phyloP scores from a whole-genome alignment of 2,797 vertebrate genomes.

The Pseudochirops cupreus region DNA sequence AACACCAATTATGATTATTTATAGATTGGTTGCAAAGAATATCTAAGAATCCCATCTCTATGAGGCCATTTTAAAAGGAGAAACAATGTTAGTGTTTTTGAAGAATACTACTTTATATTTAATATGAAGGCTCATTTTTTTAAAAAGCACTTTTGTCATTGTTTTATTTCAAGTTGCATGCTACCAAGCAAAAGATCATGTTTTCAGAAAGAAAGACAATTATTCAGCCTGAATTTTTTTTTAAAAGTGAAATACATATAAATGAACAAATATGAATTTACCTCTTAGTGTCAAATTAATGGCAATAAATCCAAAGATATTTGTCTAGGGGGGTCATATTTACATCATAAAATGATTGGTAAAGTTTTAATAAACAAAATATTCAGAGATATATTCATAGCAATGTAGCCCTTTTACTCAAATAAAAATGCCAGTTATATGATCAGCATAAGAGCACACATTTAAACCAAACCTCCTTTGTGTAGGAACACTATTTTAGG shows the following conservation, averaged over 20 bases:
- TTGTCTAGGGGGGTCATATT: neutral
- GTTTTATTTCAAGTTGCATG: neutral
- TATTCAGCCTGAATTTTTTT: slow-evolving; percentile 9
- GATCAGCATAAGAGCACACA: too few relatives aligned
- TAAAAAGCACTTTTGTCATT: neutral
- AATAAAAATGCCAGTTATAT: too few relatives aligned
- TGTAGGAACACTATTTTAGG: too few relatives aligned
- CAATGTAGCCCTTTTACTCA: too few relatives aligned
- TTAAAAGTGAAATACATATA: slow-evolving; percentile 24
- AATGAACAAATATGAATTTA: neutral
- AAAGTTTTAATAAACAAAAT: slow-evolving; percentile 13
- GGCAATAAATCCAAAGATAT: neutral
- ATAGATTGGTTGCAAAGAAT: slow-evolving; percentile 54
- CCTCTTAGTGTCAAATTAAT: neutral
- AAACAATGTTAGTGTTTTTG: slow-evolving; percentile 39
- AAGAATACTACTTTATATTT: neutral
- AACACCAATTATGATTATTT: slow-evolving; percentile 61
- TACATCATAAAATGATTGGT: neutral
- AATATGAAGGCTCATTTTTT: neutral
- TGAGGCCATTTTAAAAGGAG: neutral
- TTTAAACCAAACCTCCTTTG: too few relatives aligned
- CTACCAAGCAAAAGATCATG: neutral
- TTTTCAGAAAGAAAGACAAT: neutral
- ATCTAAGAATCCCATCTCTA: neutral
- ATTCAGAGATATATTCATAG: neutral